Evolutionary conservation across 1,140 invertebrate genomes (phyloP), one percentile per base, ranked within the genome.

Genomic region (Trichoplusia ni): DNA sequence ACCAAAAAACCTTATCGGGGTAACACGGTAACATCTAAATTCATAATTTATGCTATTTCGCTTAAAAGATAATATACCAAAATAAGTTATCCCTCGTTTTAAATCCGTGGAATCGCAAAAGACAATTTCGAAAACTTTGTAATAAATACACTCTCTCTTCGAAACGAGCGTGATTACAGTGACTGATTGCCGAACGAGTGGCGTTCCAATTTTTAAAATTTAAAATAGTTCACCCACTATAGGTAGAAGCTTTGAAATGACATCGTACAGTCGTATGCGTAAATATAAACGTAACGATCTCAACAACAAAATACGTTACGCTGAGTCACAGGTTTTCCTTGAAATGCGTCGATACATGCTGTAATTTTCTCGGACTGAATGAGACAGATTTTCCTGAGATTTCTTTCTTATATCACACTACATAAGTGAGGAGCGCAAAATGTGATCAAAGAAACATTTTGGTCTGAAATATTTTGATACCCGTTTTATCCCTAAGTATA

Each of bases 291-390:
- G 42, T 60, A 60, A 60, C 29, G 56, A 47, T 27, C 47, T 23
- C 35, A 51, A 62, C 59, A 62, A 56, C 47, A 64, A 64, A 46
- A 35, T 37, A 54, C 29, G 38, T 51, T 40, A 5, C n/a, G 6
- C 23, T 64, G 62, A 64, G 16, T 64, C 62, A 64, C 38, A 51
- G 21, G 19, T 40, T 51, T 64, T 64, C 31, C 31, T 37, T n/a
- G 40, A 56, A 64, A 35, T 18, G 11, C 4, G 29, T 46, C 31
- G 21, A 56, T 64, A 51, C 21, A 64, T n/a, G 25, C 42, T 61
- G 19, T 27, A 56, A 56, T 64, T 37, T 56, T 64, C 40, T 25
- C 31, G 33, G 21, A 56, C 27, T 38, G 29, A 31, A 56, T 33
- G 18, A 46, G 51, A 49, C 31, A 25, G 11, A 35, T 56, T 56